Percentiles rank a stretch among this genome's conserved stretches.
phyloP scores from a whole-genome alignment of 2,888 invertebrate genomes.

The Brenthis daphne region DNA sequence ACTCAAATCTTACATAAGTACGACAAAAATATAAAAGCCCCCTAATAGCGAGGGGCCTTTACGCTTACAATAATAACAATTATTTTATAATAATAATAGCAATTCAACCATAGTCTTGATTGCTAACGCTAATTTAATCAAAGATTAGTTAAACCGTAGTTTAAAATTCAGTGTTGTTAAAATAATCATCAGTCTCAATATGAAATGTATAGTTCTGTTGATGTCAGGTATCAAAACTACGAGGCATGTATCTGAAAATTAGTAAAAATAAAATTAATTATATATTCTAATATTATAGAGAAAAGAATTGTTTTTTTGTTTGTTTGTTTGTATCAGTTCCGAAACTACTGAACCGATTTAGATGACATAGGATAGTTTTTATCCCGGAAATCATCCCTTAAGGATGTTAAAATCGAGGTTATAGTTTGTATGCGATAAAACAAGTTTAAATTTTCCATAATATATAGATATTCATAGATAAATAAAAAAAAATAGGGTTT shows the following conservation, averaged over 20 bases:
- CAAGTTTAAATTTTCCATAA: not conserved
- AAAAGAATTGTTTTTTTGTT: too few relatives aligned
- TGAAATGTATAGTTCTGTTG: not conserved
- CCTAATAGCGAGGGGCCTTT: too few relatives aligned
- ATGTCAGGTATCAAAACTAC: slow-evolving; percentile 71
- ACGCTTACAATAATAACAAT: too few relatives aligned
- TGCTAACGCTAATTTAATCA: not conserved
- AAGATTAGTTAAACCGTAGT: not conserved
- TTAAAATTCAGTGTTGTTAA: slow-evolving; percentile 4
- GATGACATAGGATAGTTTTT: too few relatives aligned
- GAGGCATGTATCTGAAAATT: slow-evolving; percentile 66
- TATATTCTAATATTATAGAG: not conserved
- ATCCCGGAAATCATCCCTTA: too few relatives aligned
- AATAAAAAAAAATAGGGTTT: too few relatives aligned
- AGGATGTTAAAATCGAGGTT: too few relatives aligned
- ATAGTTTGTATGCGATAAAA: not conserved
- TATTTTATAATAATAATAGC: too few relatives aligned
- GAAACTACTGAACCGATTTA: too few relatives aligned
- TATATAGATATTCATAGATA: not conserved
- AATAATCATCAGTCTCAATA: slow-evolving; percentile 11
- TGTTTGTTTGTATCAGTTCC: too few relatives aligned
- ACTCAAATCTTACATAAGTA: too few relatives aligned
- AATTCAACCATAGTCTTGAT: not conserved
- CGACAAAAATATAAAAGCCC: too few relatives aligned
- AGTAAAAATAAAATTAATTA: slow-evolving; percentile 5